These are phyloP conservation scores for Aspidoscelis tigris DNA, from an alignment of 2,113 vertebrate species.

Conservation along the genomic window DNA sequence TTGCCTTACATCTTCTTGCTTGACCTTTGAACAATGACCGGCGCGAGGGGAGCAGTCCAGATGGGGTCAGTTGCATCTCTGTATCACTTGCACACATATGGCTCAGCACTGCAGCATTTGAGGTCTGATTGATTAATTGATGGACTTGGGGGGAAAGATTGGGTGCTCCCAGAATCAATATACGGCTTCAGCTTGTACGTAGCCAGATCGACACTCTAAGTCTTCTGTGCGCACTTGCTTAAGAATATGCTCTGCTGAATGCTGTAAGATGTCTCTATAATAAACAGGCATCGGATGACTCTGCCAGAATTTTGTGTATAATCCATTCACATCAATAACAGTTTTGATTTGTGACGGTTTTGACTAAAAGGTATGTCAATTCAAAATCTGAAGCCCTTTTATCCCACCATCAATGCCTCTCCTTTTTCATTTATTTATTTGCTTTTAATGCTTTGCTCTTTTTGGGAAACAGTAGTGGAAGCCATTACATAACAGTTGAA, in stretches of 20 bases:
- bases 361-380: not conserved
- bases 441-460: conserved; percentile 5
- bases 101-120: not conserved
- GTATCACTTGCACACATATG: not conserved
- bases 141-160: not conserved
- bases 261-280: not conserved
- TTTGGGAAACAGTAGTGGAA: not conserved
- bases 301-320: not conserved
- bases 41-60: not conserved
- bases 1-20: not conserved
- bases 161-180: not conserved
- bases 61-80: not conserved
- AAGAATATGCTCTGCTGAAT: not conserved
- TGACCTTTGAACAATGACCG: not conserved
- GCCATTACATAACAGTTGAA: too few relatives aligned
- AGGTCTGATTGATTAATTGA: not conserved
- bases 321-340: not conserved
- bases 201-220: not conserved
- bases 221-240: not conserved
- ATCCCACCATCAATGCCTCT: not conserved
- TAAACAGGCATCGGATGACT: not conserved
- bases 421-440: not conserved
- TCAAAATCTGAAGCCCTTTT: not conserved
- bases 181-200: not conserved
- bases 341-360: not conserved